Evolutionary conservation across 2,888 invertebrate genomes (phyloP).

Genomic region (Capitulum mitella): DNA sequence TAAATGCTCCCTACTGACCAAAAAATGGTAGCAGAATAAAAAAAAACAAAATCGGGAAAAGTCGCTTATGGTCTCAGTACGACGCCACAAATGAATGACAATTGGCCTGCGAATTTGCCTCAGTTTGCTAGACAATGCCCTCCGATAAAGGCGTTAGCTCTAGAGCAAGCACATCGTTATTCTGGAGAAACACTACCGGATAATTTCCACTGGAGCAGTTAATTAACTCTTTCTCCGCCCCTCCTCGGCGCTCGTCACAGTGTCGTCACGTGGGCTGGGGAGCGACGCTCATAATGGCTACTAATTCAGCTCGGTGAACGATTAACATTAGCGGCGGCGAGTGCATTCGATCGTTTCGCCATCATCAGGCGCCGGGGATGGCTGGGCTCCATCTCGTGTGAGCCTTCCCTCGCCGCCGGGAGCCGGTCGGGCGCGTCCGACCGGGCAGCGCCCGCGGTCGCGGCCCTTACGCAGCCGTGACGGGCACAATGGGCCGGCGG

Average conservation of each 20-base stretch:
- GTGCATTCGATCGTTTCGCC: neutral
- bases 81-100: too few species aligned
- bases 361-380: neutral
- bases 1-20: too few species aligned
- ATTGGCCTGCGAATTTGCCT: too few species aligned
- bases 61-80: too few species aligned
- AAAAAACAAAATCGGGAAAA: too few species aligned
- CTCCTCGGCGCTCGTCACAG: neutral
- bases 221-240: neutral
- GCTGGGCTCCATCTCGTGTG: neutral
- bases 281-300: neutral
- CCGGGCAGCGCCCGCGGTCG: neutral
- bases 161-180: neutral
- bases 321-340: neutral
- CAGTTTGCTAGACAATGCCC: too few species aligned
- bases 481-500: neutral
- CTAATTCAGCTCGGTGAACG: neutral
- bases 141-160: too few species aligned
- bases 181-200: neutral
- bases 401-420: neutral
- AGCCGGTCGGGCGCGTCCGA: too few species aligned
- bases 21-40: too few species aligned
- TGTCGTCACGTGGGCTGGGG: neutral
- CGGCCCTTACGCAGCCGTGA: neutral
- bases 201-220: constrained; percentile 5